Evolutionary conservation across 2,113 vertebrate species (phyloP).

Genomic region (Trichechus manatus): DNA sequence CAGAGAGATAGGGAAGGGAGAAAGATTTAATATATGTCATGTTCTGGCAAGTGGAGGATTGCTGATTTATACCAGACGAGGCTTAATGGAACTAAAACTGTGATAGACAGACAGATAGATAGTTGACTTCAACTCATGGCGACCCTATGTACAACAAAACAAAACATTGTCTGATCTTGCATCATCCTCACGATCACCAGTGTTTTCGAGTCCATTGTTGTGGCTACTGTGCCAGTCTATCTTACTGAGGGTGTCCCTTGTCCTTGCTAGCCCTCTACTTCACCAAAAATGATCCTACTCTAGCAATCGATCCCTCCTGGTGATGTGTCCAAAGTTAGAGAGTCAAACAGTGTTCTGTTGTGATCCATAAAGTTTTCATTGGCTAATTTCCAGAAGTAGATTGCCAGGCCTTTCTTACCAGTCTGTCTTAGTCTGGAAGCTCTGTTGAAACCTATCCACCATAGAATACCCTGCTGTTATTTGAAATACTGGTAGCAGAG

Average conservation of each 20-base stretch:
- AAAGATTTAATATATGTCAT: constrained; percentile 58
- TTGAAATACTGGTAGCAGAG: neutral
- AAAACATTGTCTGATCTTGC: neutral
- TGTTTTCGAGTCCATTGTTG: neutral
- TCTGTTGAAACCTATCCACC: neutral
- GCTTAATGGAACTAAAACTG: constrained; percentile 3
- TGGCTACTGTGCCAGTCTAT: neutral
- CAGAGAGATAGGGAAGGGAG: neutral
- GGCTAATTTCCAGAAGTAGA: neutral
- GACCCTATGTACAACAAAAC: neutral
- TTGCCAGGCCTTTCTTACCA: neutral
- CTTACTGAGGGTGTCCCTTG: neutral
- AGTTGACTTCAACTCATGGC: too few species aligned
- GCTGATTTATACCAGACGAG: neutral
- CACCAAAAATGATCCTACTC: too few species aligned
- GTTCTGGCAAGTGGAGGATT: constrained; percentile 3
- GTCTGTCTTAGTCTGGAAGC: neutral
- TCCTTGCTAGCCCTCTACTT: neutral
- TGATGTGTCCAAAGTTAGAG: neutral
- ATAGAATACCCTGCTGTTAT: neutral
- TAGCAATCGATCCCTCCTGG: neutral
- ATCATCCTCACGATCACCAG: neutral
- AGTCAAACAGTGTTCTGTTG: neutral
- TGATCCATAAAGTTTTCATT: neutral
- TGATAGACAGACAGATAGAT: neutral